These are phyloP conservation scores for Bombyx mandarina DNA, from an alignment of 1,140 invertebrate genomes.

Conservation along the genomic window DNA sequence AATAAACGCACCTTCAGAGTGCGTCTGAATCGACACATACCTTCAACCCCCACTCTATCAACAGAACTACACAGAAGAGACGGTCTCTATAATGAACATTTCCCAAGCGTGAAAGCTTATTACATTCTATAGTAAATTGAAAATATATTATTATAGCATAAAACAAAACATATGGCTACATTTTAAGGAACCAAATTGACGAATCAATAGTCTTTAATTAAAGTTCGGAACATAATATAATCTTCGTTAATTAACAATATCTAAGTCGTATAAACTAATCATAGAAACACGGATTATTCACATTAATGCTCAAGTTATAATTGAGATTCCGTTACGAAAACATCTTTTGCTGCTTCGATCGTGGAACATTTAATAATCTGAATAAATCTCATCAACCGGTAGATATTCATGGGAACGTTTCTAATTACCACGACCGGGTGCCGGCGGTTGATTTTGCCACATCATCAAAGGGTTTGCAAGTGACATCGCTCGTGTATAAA, in stretches of 20 bases:
- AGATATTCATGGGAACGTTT: conserved; percentile 24
- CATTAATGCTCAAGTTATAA: no score
- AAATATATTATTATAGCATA: no score
- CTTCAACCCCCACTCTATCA: conserved; percentile 21
- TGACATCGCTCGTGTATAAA: conserved; percentile 13
- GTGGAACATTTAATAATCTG: no score
- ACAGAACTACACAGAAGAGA: conserved; percentile 14
- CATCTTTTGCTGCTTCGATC: not conserved
- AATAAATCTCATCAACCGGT: conserved; percentile 5
- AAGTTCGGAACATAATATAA: no score
- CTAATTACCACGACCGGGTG: conserved; percentile 35
- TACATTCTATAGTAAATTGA: no score
- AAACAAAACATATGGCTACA: no score
- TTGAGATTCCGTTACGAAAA: not conserved
- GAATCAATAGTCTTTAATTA: no score
- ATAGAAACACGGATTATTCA: no score
- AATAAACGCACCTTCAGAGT: conserved; percentile 51
- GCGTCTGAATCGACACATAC: conserved; percentile 45
- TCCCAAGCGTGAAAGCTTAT: no score
- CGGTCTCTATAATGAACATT: not conserved
- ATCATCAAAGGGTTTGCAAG: conserved; percentile 31
- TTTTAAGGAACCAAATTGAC: no score
- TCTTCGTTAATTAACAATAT: no score
- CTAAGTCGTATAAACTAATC: no score
- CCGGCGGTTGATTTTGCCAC: conserved; percentile 24